A percentile compares a stretch with the other conserved stretches of the same genome.
These are phyloP conservation scores for Vesta saturnalis DNA, from an alignment of 2,888 invertebrate species.

Conservation along the genomic window DNA sequence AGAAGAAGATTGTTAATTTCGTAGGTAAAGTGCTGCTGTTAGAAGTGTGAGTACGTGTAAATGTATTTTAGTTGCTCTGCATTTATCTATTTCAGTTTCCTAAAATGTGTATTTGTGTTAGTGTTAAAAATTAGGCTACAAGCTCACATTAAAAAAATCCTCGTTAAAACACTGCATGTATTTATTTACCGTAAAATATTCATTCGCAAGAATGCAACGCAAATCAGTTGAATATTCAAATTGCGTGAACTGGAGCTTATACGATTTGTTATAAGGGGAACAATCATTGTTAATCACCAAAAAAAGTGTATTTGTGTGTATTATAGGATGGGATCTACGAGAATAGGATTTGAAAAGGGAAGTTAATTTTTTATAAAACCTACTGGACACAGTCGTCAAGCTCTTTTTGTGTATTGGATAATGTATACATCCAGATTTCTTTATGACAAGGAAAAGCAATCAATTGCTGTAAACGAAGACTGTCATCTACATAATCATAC, in stretches of 20 bases:
- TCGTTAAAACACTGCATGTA: not conserved
- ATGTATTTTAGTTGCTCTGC: not conserved
- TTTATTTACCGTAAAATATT: not conserved
- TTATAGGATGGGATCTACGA: not conserved
- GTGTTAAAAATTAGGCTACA: not conserved
- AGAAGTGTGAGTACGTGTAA: not conserved
- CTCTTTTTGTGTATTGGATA: not conserved
- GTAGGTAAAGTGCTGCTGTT: not conserved
- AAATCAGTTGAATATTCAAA: not conserved
- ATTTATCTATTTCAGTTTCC: conserved; percentile 3
- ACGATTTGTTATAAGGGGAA: not conserved
- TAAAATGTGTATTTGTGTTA: not conserved
- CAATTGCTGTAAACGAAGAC: conserved; percentile 16
- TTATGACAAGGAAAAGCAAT: conserved; percentile 17
- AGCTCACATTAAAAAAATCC: not conserved
- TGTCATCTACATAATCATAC: conserved; percentile 6
- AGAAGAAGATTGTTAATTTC: not conserved
- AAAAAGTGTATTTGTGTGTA: not conserved
- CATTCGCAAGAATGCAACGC: not conserved
- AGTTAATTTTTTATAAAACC: too few relatives aligned
- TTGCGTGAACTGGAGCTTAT: not conserved
- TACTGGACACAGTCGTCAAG: conserved; percentile 21
- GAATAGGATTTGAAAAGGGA: not conserved
- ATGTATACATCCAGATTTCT: conserved; percentile 21
- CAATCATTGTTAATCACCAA: not conserved